These are phyloP conservation scores for Hoplodrina blanda DNA, from an alignment of 2,888 invertebrate genomes.

Conservation along the genomic window DNA sequence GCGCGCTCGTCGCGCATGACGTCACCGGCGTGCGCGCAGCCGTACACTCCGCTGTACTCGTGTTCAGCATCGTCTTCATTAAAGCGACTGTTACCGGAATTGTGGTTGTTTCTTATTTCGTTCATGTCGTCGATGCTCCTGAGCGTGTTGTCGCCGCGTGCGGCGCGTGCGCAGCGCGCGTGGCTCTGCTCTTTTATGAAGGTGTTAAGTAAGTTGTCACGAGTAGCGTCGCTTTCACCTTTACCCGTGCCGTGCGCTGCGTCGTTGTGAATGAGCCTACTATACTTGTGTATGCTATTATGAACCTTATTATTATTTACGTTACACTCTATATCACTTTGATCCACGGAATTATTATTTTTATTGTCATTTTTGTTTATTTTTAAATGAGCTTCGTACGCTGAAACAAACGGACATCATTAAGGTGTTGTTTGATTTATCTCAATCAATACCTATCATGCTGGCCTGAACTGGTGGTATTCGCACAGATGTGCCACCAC, in stretches of 20 bases:
- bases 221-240: neutral
- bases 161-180: neutral
- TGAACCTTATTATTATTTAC: constrained; percentile 12
- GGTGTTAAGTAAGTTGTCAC: constrained; percentile 26
- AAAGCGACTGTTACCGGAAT: constrained; percentile 40
- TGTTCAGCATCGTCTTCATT: constrained; percentile 13
- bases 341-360: constrained; percentile 57
- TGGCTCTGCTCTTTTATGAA: constrained; percentile 33
- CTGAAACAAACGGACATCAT: constrained; percentile 70
- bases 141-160: neutral
- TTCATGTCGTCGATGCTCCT: constrained; percentile 53
- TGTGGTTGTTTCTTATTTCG: constrained; percentile 48
- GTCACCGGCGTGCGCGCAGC: constrained; percentile 18
- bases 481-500: too few relatives aligned
- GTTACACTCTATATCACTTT: constrained; percentile 64
- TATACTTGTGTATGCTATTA: constrained; percentile 31
- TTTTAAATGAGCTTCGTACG: constrained; percentile 80
- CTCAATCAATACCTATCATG: too few relatives aligned
- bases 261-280: constrained; percentile 50
- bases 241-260: neutral
- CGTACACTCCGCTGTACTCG: neutral
- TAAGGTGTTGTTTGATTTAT: neutral
- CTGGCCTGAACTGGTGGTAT: too few relatives aligned
- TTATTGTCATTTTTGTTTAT: constrained; percentile 52
- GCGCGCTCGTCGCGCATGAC: neutral